phyloP scores from a whole-genome alignment of 2,888 invertebrate species.

The Kryphioiulus occultus region DNA sequence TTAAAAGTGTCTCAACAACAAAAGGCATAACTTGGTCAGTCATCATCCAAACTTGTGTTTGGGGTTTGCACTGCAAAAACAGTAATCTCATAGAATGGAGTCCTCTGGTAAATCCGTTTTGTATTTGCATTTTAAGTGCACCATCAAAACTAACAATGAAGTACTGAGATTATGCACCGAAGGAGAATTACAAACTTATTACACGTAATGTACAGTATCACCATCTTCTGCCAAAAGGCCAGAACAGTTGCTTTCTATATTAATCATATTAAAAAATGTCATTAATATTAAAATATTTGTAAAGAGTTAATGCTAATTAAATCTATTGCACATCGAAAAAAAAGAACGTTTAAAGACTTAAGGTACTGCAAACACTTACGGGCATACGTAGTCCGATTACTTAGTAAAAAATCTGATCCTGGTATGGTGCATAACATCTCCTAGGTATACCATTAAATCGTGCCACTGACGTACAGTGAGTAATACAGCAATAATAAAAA shows the following conservation, averaged over 20 bases:
- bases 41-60: background rate
- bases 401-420: constrained; percentile 23
- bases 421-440: constrained; percentile 44
- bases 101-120: constrained; percentile 35
- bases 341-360: background rate
- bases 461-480: constrained; percentile 90
- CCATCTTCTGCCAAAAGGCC: constrained; percentile 10
- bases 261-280: background rate
- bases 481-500: constrained; percentile 81
- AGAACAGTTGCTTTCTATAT: background rate
- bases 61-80: constrained; percentile 32
- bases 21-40: constrained; percentile 39
- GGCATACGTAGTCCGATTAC: background rate
- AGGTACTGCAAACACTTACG: background rate
- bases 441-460: constrained; percentile 74
- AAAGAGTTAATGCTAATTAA: too few species aligned
- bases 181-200: constrained; percentile 10
- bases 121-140: constrained; percentile 32
- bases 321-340: too few species aligned
- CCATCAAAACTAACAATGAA: constrained; percentile 36
- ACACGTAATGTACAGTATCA: constrained; percentile 10
- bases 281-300: background rate
- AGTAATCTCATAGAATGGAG: constrained; percentile 31
- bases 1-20: constrained; percentile 32
- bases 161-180: constrained; percentile 27